Evolutionary conservation across 2,113 vertebrate genomes (phyloP), one percentile per base, ranked within the genome.

Genomic region (Lethenteron reissneri): DNA sequence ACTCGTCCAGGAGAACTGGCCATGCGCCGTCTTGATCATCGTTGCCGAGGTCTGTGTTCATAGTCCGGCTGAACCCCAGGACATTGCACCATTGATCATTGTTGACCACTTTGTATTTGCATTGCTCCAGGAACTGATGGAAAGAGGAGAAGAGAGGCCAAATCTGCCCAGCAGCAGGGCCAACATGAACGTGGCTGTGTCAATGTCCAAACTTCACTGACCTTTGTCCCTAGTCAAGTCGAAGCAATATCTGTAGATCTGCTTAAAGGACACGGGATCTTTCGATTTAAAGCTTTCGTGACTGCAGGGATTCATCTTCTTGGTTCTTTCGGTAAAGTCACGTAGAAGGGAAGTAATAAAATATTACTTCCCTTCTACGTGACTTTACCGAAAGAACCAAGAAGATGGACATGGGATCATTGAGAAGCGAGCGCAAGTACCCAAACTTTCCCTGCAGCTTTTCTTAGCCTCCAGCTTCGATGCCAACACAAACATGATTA

Each of bases 51-150:
- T 99, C 94, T 79, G 96, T 85, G 78, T 87, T 94, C 83, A 99
- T 97, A 78, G 91, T 95, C 82, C 92, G 84, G 83, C 94, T 99
- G 83, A 97, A 99, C 80, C 97, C 94, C 78, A 99, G 85, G 78
- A 99, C 94, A 7, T 99, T 99, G 81, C 92, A 97, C 94, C 94
- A 99, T 73, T 99, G 94, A 85, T 97, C 94, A 86, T 97, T 99
- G 83, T 99, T 99, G 83, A 99, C 91, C 76, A 99, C 94, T 86
- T 96, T 97, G 75, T 97, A 99, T 83, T 99, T 99, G 73, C 91
- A 99, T 85, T 96, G 94, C 92, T 97, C 94, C 85, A 99, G 80
- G 83, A 99, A 99, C 75, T 97, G 94, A 80, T 96, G 91, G 80
- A 97, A 99, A 74, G 96, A 88, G 80, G 92, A 91, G 81, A 99